Percentiles rank a stretch among this genome's conserved stretches.
phyloP scores from a whole-genome alignment of 2,113 vertebrate species.

The Lota lota region DNA sequence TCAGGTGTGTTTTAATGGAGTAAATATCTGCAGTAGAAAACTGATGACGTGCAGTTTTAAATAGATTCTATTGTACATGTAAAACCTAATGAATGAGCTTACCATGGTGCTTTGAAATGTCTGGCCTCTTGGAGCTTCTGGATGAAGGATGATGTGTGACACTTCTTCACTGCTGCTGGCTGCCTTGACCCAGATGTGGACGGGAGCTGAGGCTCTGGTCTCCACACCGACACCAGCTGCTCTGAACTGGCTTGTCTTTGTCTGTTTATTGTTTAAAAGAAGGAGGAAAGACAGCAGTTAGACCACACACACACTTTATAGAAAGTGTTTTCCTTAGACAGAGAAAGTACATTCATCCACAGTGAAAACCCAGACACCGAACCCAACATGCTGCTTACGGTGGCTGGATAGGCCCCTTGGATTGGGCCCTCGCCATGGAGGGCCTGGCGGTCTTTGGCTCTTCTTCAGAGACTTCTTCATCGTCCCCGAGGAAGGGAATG shows the following conservation, averaged over 20 bases:
- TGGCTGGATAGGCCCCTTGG: not conserved
- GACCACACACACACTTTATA: too few species aligned
- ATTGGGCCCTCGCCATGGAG: conserved; percentile 13
- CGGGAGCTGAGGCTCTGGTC: not conserved
- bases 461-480: conserved; percentile 29
- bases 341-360: too few species aligned
- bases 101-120: conserved; percentile 49
- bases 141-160: conserved; percentile 41
- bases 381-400: too few species aligned
- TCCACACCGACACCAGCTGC: not conserved
- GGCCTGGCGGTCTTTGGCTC: not conserved
- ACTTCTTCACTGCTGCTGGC: not conserved
- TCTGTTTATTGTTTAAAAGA: too few species aligned
- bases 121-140: conserved; percentile 46
- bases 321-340: too few species aligned
- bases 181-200: not conserved
- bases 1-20: too few species aligned
- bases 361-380: too few species aligned
- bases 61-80: too few species aligned
- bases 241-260: not conserved
- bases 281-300: too few species aligned
- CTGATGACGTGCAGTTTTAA: too few species aligned
- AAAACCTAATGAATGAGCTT: conserved; percentile 24
- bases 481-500: conserved; percentile 46
- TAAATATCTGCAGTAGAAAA: too few species aligned